A percentile compares a stretch with the other conserved stretches of the same genome.
Evolutionary conservation across 2,113 vertebrate genomes (phyloP).

Genomic region (Callochromis pleurospilus): DNA sequence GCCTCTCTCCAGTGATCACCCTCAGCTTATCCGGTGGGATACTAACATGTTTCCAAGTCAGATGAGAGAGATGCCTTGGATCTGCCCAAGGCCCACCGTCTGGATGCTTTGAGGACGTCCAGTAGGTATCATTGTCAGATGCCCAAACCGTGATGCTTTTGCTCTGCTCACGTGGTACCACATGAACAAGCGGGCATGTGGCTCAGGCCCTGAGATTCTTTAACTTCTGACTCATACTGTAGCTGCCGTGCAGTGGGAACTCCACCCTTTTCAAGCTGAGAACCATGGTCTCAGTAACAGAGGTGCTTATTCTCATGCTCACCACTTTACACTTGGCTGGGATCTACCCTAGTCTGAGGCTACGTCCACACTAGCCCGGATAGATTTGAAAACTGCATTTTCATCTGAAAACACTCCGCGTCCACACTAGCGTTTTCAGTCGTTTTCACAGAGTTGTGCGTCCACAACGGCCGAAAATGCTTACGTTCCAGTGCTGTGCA

Average conservation of each 20-base stretch:
- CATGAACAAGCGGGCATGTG: not conserved
- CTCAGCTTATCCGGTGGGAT: not conserved
- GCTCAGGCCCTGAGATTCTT: not conserved
- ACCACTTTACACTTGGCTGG: not conserved
- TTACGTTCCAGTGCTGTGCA: not conserved
- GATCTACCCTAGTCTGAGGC: not conserved
- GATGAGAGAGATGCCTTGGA: not conserved
- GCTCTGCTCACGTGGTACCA: not conserved
- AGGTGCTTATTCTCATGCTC: not conserved
- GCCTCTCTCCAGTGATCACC: not conserved
- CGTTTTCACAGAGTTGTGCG: not conserved
- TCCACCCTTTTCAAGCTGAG: not conserved
- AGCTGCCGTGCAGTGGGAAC: accelerated
- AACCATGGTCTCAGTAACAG: not conserved
- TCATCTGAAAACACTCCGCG: accelerated
- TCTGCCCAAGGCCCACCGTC: not conserved
- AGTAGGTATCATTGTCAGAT: not conserved
- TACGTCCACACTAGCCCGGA: not conserved
- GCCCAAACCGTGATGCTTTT: not conserved
- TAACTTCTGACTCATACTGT: not conserved
- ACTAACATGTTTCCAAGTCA: not conserved
- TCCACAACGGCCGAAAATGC: not conserved
- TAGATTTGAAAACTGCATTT: not conserved
- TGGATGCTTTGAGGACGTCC: not conserved
- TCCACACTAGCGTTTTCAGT: not conserved